Conservation (phyloP, 64 coral and sea anemone genomes). For the Montipora cactus region DNA sequence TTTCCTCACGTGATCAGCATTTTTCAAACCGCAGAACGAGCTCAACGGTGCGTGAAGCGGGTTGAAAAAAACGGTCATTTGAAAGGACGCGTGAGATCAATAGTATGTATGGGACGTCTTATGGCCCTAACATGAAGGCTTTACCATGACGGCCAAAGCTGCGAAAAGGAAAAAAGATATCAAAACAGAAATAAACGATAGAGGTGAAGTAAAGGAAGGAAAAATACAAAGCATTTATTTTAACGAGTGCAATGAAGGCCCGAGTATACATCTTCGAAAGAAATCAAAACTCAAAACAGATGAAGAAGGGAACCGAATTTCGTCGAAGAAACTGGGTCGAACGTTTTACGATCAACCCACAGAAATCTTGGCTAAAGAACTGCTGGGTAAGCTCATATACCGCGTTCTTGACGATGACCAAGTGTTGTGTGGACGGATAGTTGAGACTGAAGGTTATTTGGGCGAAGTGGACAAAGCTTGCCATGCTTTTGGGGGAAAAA, state of each 20-base stretch:
- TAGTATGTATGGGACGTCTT: too few species aligned
- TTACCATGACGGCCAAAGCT: background rate
- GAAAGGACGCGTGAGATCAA: too few species aligned
- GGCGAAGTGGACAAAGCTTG: constrained; percentile 89
- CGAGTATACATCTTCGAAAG: background rate
- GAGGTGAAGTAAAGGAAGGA: background rate
- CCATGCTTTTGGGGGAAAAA: constrained; percentile 88
- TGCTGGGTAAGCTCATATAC: constrained; percentile 90
- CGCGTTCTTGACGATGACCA: constrained; percentile 74
- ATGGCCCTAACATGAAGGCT: background rate
- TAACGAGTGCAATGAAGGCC: background rate
- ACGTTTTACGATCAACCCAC: constrained; percentile 77
- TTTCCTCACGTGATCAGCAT: too few species aligned
- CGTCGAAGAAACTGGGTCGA: constrained; percentile 47
- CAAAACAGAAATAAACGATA: background rate
- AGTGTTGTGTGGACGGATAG: constrained; percentile 78
- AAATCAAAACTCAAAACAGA: background rate
- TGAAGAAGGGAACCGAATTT: background rate
- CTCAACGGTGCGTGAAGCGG: too few species aligned
- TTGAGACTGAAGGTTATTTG: constrained; percentile 94
- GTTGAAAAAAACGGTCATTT: too few species aligned
- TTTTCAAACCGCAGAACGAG: too few species aligned
- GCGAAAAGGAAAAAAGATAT: background rate
- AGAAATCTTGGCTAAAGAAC: constrained; percentile 72
- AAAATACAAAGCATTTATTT: background rate